Evolutionary conservation across 2,113 vertebrate genomes (phyloP).

Genomic region (Amphilophus citrinellus): DNA sequence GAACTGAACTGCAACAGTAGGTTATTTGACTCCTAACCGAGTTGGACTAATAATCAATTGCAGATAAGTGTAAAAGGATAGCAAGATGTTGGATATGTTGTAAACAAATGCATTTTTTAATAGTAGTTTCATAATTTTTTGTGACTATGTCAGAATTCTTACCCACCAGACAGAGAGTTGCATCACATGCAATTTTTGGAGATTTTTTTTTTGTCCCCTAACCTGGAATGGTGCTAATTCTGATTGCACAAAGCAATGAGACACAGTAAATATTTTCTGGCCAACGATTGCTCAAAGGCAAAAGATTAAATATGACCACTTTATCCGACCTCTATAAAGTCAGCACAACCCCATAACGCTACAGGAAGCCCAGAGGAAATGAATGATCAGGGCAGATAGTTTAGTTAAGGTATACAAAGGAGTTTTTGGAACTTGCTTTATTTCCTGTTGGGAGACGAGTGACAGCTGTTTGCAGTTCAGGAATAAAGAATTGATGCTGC

Average conservation of each 20-base stretch:
- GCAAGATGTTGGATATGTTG: no score
- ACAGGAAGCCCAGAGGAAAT: slow-evolving; percentile 43
- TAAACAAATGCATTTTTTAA: no score
- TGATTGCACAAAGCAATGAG: not conserved
- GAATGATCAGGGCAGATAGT: slow-evolving; percentile 55
- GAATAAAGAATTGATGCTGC: slow-evolving; percentile 79
- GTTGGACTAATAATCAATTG: no score
- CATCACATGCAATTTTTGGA: not conserved
- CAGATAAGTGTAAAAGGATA: no score
- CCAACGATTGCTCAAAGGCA: not conserved
- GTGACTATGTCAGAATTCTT: no score
- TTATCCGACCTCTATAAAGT: slow-evolving; percentile 29
- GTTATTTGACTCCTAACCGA: no score
- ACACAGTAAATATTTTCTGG: not conserved
- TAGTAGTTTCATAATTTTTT: no score
- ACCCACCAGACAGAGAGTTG: no score
- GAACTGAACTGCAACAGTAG: no score
- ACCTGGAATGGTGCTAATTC: not conserved
- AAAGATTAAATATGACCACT: slow-evolving; percentile 35
- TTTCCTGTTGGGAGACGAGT: slow-evolving; percentile 54
- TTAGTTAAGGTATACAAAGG: slow-evolving; percentile 55
- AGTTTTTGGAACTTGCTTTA: slow-evolving; percentile 58
- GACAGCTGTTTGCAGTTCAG: slow-evolving; percentile 67
- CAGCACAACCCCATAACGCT: slow-evolving; percentile 1
- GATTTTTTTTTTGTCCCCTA: not conserved